phyloP scores from a whole-genome alignment of 1,140 invertebrate species.

The Trichonephila inaurata region DNA sequence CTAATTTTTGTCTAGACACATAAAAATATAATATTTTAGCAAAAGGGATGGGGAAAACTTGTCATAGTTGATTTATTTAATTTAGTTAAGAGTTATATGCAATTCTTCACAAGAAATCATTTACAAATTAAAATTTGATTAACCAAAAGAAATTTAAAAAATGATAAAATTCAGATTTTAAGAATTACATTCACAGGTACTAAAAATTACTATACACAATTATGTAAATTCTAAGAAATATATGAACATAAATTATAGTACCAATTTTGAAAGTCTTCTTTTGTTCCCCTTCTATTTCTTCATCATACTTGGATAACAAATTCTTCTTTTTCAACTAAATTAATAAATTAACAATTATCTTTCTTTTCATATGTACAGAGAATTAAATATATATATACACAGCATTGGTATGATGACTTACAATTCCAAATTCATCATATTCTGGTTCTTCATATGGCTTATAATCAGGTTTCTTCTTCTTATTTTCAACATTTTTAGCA shows the following conservation, averaged over 20 bases:
- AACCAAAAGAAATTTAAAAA: not conserved
- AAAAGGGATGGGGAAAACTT: no score
- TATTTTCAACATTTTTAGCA: conserved; percentile 92
- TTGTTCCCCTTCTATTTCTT: conserved; percentile 92
- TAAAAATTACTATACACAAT: no score
- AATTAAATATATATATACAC: not conserved
- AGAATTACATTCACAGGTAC: no score
- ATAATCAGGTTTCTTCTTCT: conserved; percentile 89
- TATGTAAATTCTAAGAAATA: no score
- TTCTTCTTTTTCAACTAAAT: conserved; percentile 83
- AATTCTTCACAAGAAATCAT: no score
- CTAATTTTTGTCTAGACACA: no score
- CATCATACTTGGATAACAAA: conserved; percentile 96
- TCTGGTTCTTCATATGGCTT: conserved; percentile 94
- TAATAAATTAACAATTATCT: conserved; percentile 67
- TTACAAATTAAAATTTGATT: not conserved
- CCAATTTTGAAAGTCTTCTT: conserved; percentile 91
- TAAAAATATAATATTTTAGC: no score
- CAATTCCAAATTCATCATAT: conserved; percentile 89
- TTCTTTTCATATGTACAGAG: not conserved
- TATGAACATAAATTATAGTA: conserved; percentile 58
- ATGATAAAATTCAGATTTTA: not conserved
- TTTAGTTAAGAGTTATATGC: no score
- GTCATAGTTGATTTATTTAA: no score
- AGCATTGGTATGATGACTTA: conserved; percentile 79